Percentiles rank a stretch among this genome's conserved stretches.
phyloP scores from a whole-genome alignment of 1,140 invertebrate species.

The Choristoneura fumiferana region DNA sequence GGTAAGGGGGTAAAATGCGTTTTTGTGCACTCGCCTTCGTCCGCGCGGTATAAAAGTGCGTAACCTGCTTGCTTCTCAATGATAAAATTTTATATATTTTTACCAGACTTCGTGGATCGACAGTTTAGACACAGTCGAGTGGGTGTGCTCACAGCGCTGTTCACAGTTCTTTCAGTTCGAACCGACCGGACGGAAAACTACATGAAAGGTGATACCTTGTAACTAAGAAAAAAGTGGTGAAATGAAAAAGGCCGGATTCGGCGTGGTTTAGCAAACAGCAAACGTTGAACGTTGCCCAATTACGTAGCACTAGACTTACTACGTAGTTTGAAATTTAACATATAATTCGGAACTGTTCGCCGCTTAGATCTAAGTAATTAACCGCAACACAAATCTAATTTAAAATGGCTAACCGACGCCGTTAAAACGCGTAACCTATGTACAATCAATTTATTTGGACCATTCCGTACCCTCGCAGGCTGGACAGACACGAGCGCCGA shows the following conservation, averaged over 20 bases:
- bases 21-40: slow-evolving; percentile 60
- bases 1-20: slow-evolving; percentile 61
- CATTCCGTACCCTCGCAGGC: slow-evolving; percentile 48
- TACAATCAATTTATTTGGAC: slow-evolving; percentile 66
- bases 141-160: slow-evolving; percentile 58
- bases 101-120: slow-evolving; percentile 66
- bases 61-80: slow-evolving; percentile 26
- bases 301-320: too few relatives aligned
- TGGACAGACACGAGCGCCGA: slow-evolving; percentile 51
- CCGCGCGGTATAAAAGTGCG: slow-evolving; percentile 66
- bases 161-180: slow-evolving; percentile 69
- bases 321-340: too few relatives aligned
- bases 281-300: too few relatives aligned
- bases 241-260: too few relatives aligned
- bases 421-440: slow-evolving; percentile 31
- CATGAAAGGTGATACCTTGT: slow-evolving; percentile 72
- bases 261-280: too few relatives aligned
- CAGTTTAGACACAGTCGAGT: slow-evolving; percentile 61
- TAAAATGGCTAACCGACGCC: slow-evolving; percentile 32
- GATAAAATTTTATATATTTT: slow-evolving; percentile 39
- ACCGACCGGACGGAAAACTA: slow-evolving; percentile 67
- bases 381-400: slow-evolving; percentile 32
- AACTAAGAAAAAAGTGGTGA: slow-evolving; percentile 51
- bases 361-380: slow-evolving; percentile 30
- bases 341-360: background rate